Evolutionary conservation across 1,140 invertebrate species (phyloP).

Genomic region (silkworm (Bombyx mori)): DNA sequence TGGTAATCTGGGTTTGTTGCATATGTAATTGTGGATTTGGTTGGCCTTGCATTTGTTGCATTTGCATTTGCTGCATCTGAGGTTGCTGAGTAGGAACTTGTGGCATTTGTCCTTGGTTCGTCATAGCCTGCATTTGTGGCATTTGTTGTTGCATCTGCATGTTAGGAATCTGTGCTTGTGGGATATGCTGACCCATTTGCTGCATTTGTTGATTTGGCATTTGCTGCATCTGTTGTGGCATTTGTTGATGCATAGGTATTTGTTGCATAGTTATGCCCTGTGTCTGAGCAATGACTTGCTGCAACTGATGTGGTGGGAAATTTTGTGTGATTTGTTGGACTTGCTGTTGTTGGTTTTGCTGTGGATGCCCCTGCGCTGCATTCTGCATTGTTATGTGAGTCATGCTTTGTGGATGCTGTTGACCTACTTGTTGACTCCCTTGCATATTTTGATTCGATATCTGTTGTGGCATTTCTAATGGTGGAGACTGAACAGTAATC

Average conservation of each 20-base stretch:
- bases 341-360: conserved; percentile 50
- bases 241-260: conserved; percentile 67
- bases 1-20: conserved; percentile 61
- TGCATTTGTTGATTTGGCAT: conserved; percentile 69
- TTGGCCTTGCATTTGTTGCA: conserved; percentile 67
- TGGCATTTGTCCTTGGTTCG: conserved; percentile 58
- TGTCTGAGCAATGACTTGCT: conserved; percentile 69
- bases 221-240: conserved; percentile 68
- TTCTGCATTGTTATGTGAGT: conserved; percentile 67
- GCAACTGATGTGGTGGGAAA: conserved; percentile 71
- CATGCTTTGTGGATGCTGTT: conserved; percentile 68
- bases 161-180: conserved; percentile 60
- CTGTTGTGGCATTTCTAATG: conserved; percentile 65
- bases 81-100: conserved; percentile 64
- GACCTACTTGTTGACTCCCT: conserved; percentile 49
- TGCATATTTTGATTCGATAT: conserved; percentile 59
- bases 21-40: conserved; percentile 61
- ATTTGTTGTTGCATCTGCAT: conserved; percentile 69
- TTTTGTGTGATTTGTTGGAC: conserved; percentile 70
- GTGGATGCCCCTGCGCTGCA: conserved; percentile 46
- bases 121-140: conserved; percentile 63
- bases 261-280: conserved; percentile 68
- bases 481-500: conserved; percentile 66
- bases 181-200: conserved; percentile 64
- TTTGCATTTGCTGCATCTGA: conserved; percentile 68